Base-by-base conservation (phyloP, 2,113 vertebrate genomes). In the Columbina picui region DNA sequence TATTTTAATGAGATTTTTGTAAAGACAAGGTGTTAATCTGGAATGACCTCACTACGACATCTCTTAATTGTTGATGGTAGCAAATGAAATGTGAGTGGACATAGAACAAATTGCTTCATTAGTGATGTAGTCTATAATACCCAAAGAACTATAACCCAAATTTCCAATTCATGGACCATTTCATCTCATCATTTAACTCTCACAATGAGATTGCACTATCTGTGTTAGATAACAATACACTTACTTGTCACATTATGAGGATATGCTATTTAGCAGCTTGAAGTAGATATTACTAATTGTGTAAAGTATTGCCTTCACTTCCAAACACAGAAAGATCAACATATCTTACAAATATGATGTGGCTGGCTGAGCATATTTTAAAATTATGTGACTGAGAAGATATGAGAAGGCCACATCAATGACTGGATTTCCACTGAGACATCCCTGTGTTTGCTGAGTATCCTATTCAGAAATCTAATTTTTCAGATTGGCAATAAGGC, bases 51-150 rank as follows among this genome's bases (percentile, higher is more conserved):
- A 96, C 83, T 74, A 71, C 2, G 23, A 90, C 94, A 89, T 91
- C 77, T 84, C 94, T 95, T 98, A 97, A 98, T 97, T 88, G 50
- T 95, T 97, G 97, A 97, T 98, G 96, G 96, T 96, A 98, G 97
- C 61, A 96, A 98, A 95, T 93, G 73, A 98, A 98, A 98, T 98
- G 94, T 95, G 92, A 98, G 89, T 96, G 96, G 98, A 98, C 95
- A 57, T 71, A 96, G 93, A 98, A 98, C 97, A 98, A 98, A 98
- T 98, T 98, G 90, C 94, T 98, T 98, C 97, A 97, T 98, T 98
- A 98, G 93, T 94, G 87, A 93, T 96, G 81, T 43, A 92, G 88
- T 78, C 78, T 87, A 81, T 70, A 90, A 94, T 94, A 96, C 76
- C 93, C 97, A 91, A 93, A 80, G 93, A 97, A 94, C 71, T 80